Evolutionary conservation across 2,888 invertebrate genomes (phyloP).

Genomic region (Acrobasis repandana): DNA sequence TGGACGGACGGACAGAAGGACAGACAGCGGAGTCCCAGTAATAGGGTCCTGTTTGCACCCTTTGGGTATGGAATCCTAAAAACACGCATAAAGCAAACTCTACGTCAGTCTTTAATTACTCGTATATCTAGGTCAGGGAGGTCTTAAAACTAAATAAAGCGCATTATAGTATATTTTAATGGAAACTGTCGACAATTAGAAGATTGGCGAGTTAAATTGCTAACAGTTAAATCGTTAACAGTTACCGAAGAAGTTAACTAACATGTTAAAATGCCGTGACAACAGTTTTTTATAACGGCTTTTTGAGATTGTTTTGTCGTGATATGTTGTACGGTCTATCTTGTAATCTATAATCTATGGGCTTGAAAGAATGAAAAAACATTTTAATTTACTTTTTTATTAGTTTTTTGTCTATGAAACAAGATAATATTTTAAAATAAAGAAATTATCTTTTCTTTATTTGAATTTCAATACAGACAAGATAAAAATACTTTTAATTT

Average conservation of each 20-base stretch:
- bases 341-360: neutral
- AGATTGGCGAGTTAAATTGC: constrained; percentile 13
- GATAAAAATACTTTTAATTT: too few relatives aligned
- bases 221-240: constrained; percentile 8
- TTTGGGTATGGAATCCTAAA: too few relatives aligned
- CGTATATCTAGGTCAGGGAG: neutral
- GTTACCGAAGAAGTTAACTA: constrained; percentile 10
- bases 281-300: constrained; percentile 18
- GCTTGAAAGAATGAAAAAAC: neutral
- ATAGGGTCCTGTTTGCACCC: too few relatives aligned
- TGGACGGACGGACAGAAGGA: too few relatives aligned
- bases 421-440: too few relatives aligned
- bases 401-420: too few relatives aligned
- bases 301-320: constrained; percentile 6
- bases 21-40: too few relatives aligned
- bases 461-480: too few relatives aligned
- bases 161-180: neutral
- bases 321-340: constrained; percentile 10
- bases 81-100: too few relatives aligned
- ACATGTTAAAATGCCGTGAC: constrained; percentile 15
- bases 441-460: too few relatives aligned
- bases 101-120: too few relatives aligned
- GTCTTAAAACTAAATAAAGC: constrained; percentile 4
- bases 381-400: neutral
- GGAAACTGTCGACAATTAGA: constrained; percentile 4